Conservation (phyloP, 2,113 vertebrate genomes). For the Tragulus kanchil region DNA sequence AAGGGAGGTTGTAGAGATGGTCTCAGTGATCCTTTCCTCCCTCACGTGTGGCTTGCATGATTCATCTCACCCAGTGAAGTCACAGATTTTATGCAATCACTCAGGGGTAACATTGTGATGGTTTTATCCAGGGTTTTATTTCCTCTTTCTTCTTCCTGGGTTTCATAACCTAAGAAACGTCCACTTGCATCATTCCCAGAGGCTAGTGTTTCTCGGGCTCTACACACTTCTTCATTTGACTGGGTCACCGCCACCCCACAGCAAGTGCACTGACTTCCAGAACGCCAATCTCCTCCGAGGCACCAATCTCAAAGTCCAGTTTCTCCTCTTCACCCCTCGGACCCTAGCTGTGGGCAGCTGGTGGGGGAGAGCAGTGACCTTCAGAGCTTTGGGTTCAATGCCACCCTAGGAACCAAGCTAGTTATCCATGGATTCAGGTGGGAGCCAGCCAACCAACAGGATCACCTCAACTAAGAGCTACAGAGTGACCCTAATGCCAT, state of each 20-base stretch:
- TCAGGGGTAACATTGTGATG: not conserved
- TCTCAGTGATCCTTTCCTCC: not conserved
- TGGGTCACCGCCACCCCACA: not conserved
- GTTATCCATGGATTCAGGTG: slow-evolving; percentile 98
- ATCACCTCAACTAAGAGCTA: not conserved
- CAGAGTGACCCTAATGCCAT: not conserved
- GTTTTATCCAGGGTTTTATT: slow-evolving; percentile 36
- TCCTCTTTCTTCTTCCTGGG: slow-evolving; percentile 48
- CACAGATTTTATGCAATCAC: not conserved
- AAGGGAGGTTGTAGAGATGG: not conserved
- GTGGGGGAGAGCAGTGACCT: slow-evolving; percentile 85
- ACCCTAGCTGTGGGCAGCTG: slow-evolving; percentile 88
- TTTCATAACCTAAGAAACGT: slow-evolving; percentile 40
- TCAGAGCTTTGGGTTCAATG: slow-evolving; percentile 89
- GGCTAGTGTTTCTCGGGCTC: not conserved
- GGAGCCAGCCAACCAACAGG: slow-evolving; percentile 67
- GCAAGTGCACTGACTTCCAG: slow-evolving; percentile 87
- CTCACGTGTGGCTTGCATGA: not conserved
- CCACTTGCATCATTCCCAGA: not conserved
- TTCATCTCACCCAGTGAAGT: slow-evolving; percentile 15
- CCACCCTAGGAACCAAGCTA: slow-evolving; percentile 91
- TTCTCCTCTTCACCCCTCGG: slow-evolving; percentile 91
- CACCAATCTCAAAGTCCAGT: slow-evolving; percentile 89
- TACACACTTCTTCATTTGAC: too few relatives aligned
- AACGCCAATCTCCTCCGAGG: slow-evolving; percentile 84